These are phyloP conservation scores for Mactra quadrangularis DNA, from an alignment of 1,140 invertebrate genomes.

Conservation along the genomic window DNA sequence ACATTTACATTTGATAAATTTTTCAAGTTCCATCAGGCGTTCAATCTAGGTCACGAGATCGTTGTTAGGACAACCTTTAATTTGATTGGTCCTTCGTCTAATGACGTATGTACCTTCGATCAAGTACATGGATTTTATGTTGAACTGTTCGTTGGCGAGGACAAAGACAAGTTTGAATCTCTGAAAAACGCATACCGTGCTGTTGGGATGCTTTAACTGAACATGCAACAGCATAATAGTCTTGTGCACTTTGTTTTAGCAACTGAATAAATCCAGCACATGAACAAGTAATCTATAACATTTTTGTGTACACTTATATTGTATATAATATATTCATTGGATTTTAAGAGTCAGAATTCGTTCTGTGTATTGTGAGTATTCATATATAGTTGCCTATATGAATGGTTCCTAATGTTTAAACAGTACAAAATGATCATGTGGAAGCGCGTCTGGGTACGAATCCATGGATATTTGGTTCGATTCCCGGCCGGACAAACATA, in stretches of 20 bases:
- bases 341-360: too few species aligned
- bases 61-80: slow-evolving; percentile 55
- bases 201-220: slow-evolving; percentile 47
- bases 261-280: neutral
- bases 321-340: too few species aligned
- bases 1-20: slow-evolving; percentile 57
- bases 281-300: too few species aligned
- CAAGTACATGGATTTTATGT: slow-evolving; percentile 41
- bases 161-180: slow-evolving; percentile 38
- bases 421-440: too few species aligned
- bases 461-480: too few species aligned
- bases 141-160: slow-evolving; percentile 52
- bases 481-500: too few species aligned
- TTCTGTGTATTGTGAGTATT: too few species aligned
- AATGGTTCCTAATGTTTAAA: too few species aligned
- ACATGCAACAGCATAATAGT: neutral
- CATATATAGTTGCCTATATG: too few species aligned
- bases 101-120: slow-evolving; percentile 37
- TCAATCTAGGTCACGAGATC: slow-evolving; percentile 44
- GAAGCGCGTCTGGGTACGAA: too few species aligned
- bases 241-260: neutral
- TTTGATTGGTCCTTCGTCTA: slow-evolving; percentile 38
- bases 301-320: too few species aligned
- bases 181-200: slow-evolving; percentile 50
- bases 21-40: slow-evolving; percentile 53